Percentiles rank a stretch among this genome's conserved stretches.
Evolutionary conservation across 2,888 invertebrate species (phyloP).

Genomic region (Helobdella robusta): DNA sequence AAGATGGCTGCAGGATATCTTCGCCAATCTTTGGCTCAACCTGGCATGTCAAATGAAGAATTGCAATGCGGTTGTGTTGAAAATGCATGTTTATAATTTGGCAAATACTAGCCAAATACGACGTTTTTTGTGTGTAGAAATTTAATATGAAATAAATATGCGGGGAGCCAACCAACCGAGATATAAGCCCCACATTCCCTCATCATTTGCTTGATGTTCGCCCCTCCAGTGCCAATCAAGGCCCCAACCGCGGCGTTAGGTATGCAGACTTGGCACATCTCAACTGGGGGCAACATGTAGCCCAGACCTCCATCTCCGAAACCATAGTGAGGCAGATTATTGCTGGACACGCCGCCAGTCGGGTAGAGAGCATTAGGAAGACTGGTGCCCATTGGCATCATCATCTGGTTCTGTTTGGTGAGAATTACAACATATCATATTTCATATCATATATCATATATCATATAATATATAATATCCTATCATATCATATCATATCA

Average conservation of each 20-base stretch:
- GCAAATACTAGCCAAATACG: neutral
- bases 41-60: constrained; percentile 29
- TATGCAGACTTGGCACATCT: constrained; percentile 56
- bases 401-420: neutral
- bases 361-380: too few relatives aligned
- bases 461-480: too few relatives aligned
- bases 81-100: neutral
- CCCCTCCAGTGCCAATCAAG: constrained; percentile 93
- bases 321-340: constrained; percentile 1
- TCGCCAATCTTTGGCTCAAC: constrained; percentile 40
- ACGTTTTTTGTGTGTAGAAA: neutral
- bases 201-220: constrained; percentile 92
- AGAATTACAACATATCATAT: too few relatives aligned
- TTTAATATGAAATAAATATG: neutral
- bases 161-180: constrained; percentile 38
- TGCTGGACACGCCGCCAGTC: too few relatives aligned
- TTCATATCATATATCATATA: too few relatives aligned
- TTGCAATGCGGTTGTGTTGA: neutral
- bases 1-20: constrained; percentile 56
- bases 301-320: constrained; percentile 8
- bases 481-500: neutral
- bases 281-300: constrained; percentile 13
- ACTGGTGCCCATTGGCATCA: neutral
- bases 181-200: constrained; percentile 75
- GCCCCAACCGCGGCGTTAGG: constrained; percentile 96